phyloP scores from a whole-genome alignment of 2,797 vertebrate species.

The Eleutherodactylus coqui region DNA sequence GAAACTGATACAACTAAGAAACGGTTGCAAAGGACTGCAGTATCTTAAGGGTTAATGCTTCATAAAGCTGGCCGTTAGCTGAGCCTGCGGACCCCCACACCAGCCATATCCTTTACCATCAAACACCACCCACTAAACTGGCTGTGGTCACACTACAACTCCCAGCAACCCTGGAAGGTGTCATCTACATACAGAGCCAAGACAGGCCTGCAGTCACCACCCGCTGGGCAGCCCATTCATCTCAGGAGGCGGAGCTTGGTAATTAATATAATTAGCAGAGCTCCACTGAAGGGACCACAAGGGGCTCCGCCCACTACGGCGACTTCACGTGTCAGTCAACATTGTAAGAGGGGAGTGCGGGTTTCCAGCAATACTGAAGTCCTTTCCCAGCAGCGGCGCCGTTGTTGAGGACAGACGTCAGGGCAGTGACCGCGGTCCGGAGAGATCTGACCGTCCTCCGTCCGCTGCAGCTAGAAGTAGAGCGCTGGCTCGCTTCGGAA shows the following conservation, averaged over 20 bases:
- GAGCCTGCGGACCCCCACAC: too few species aligned
- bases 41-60: neutral
- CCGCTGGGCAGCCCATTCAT: too few species aligned
- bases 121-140: neutral
- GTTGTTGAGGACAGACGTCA: neutral
- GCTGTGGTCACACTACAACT: neutral
- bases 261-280: conserved; percentile 61
- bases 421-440: conserved; percentile 45
- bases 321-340: neutral
- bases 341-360: too few species aligned
- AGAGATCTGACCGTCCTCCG: neutral
- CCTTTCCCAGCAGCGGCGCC: conserved; percentile 21
- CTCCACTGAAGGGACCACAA: neutral
- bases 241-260: too few species aligned
- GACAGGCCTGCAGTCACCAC: too few species aligned
- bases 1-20: neutral
- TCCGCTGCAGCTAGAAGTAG: conserved; percentile 84
- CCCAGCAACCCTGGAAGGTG: neutral
- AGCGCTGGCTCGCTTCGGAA: conserved; percentile 97
- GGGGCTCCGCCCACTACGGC: conserved; percentile 17
- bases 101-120: neutral
- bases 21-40: neutral
- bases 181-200: neutral
- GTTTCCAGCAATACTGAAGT: neutral
- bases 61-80: too few species aligned